Conservation (phyloP, 2,797 vertebrate genomes). For the Amblyopsis hoosieri region DNA sequence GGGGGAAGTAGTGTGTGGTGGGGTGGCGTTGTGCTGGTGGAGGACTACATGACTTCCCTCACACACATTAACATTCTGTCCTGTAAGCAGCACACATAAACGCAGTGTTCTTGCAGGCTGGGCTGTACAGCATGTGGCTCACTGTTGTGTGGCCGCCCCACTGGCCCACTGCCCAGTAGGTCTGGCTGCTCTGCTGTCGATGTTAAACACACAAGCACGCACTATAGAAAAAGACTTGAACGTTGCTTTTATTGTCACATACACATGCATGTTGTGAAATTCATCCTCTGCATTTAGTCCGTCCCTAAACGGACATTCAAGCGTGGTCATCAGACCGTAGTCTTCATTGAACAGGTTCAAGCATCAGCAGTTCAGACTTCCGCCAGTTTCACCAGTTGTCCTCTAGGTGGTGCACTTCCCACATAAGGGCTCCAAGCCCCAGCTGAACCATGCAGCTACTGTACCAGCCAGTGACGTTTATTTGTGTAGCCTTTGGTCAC, state of each 20-base stretch:
- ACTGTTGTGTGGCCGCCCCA: conserved; percentile 46
- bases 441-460: too few relatives aligned
- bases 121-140: conserved; percentile 24
- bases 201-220: neutral
- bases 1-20: conserved; percentile 43
- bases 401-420: conserved; percentile 54
- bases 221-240: conserved; percentile 1
- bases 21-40: conserved; percentile 24
- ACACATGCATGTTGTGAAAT: too few relatives aligned
- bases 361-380: conserved; percentile 20
- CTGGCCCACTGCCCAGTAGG: conserved; percentile 32
- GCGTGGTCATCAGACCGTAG: too few relatives aligned
- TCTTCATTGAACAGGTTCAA: too few relatives aligned
- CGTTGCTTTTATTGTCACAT: neutral
- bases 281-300: neutral
- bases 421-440: too few relatives aligned
- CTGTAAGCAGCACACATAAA: conserved; percentile 15
- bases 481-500: neutral
- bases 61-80: conserved; percentile 33
- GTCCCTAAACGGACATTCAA: too few relatives aligned
- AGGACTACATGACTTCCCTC: conserved; percentile 58
- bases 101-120: conserved; percentile 21
- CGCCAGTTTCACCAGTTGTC: conserved; percentile 6
- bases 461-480: too few relatives aligned
- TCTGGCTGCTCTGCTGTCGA: conserved; percentile 19